A percentile compares a stretch with the other conserved stretches of the same genome.
Evolutionary conservation across 2,113 vertebrate genomes (phyloP).

Genomic region (Pluvianellus socialis): DNA sequence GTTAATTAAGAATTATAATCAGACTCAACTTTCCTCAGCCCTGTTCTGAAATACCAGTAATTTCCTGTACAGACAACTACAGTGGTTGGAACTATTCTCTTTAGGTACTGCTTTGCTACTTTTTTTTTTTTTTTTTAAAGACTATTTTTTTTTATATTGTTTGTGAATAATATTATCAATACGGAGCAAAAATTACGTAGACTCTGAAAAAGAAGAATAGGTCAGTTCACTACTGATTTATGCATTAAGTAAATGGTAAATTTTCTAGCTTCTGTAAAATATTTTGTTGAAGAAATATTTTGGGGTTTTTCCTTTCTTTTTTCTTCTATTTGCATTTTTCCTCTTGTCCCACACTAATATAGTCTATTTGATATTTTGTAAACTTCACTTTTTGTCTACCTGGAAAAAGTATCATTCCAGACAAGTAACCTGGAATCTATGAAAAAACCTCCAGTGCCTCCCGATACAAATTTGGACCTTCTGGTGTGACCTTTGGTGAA

Average conservation of each 20-base stretch:
- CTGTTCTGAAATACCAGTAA: background rate
- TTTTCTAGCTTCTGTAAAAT: background rate
- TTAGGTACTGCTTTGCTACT: background rate
- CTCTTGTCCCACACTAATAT: fast-evolving
- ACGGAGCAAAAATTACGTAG: background rate
- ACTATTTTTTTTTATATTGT: fast-evolving
- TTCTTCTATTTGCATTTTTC: background rate
- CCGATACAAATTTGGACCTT: background rate
- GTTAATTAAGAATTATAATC: background rate
- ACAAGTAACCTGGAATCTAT: background rate
- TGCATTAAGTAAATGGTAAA: fast-evolving
- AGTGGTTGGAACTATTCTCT: background rate
- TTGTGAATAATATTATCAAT: fast-evolving
- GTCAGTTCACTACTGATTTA: background rate
- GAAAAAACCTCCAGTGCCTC: background rate
- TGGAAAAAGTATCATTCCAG: background rate
- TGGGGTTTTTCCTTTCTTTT: background rate
- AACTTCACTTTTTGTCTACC: background rate
- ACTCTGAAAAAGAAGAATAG: background rate
- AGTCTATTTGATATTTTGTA: background rate
- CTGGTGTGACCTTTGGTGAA: background rate
- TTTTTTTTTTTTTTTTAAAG: background rate
- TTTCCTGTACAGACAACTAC: background rate
- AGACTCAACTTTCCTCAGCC: background rate
- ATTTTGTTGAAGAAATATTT: background rate